Evolutionary conservation across 1,140 invertebrate genomes (phyloP), one percentile per base, ranked within the genome.

Genomic region (Drosophila varians): DNA sequence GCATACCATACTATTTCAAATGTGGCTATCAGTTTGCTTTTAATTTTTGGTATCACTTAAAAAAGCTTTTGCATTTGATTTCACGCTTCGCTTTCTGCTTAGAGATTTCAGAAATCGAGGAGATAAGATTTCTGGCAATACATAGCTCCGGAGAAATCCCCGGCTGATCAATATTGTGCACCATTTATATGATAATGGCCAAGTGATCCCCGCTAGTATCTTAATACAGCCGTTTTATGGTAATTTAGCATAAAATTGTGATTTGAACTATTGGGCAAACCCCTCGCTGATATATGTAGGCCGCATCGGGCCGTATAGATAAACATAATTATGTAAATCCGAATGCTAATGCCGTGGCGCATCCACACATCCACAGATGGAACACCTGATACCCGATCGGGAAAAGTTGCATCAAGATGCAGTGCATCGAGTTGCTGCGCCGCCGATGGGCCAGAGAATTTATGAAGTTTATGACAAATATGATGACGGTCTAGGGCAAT

Each of bases 381-480:
- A 54, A 55, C 62, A 83, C 54, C 58, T 61, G 78, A 77, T 72
- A 43, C 47, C 46, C 5, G 36, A n/a, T n/a, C n/a, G n/a, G n/a
- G n/a, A 16, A 7, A 52, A 28, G 16, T 38, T 36, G 34, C 54
- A 45, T 60, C 46, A 40, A 70, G 28, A 11, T 61, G 49, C 48
- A 34, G 47, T 61, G 53, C 26, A 21, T 54, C 23, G n/a, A n/a
- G n/a, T 14, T 7, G 19, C 26, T 21, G 14, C 43, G 9, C 48
- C 23, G 54, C 46, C 14, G 21, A 54, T 55, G 58, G 54, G 23
- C 7, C 6, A 38, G 7, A 38, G 55, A 65, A 80, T 80, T 80
- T 73, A 84, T 86, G 79, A 84, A 86, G 80, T 76, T 86, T 84
- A 73, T 86, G 79, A 84, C 79, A 84, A 84, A 84, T 84, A 84